Evolutionary conservation across 1,140 invertebrate genomes (phyloP), one percentile per base, ranked within the genome.

Genomic region (Zaprionus tsacasi): DNA sequence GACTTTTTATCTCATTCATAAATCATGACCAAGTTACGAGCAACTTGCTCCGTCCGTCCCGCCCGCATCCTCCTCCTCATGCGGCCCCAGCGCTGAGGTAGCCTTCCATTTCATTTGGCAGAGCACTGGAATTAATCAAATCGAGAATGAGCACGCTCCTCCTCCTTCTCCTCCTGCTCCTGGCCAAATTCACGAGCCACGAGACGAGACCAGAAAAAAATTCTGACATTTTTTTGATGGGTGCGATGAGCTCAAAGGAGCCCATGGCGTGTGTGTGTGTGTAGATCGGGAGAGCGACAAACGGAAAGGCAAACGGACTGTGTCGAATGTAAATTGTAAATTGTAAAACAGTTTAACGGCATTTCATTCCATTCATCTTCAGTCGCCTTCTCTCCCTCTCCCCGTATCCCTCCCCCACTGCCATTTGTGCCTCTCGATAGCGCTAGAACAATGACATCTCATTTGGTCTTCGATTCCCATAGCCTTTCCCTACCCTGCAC

Each of bases 1-100:
- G 81, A 79, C 71, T 74, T 81, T 81, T 81, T 86, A 86, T 86
- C 82, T 78, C 75, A 64, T 78, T 72, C 81, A 86, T 85, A 86
- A 85, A 81, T 85, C 81, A 85, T 66, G 70, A 56, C 30, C 80
- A 75, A 81, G 78, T 85, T 74, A 61, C 70, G 45, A 60, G 45
- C 67, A 50, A 50, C 25, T 59, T 59, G 57, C 38, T 59, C 36
- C 12, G n/a, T 15, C 57, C 54, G 43, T 40, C 67, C 45, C 61
- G 27, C 1, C 69, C 35, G 56, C n/a, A n/a, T 59, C 66, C 55
- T 63, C 67, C 73, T 79, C 63, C n/a, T n/a, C 54, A 38, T 11
- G 25, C 11, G 6, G 12, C n/a, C 13, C 45, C 15, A 3, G 0
- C 60, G 7, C 13, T n/a, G 45, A 63, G 27, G 17, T 63, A 59